Evolutionary conservation across 2,888 invertebrate genomes (phyloP), one percentile per base, ranked within the genome.

Genomic region (Spodoptera exigua): DNA sequence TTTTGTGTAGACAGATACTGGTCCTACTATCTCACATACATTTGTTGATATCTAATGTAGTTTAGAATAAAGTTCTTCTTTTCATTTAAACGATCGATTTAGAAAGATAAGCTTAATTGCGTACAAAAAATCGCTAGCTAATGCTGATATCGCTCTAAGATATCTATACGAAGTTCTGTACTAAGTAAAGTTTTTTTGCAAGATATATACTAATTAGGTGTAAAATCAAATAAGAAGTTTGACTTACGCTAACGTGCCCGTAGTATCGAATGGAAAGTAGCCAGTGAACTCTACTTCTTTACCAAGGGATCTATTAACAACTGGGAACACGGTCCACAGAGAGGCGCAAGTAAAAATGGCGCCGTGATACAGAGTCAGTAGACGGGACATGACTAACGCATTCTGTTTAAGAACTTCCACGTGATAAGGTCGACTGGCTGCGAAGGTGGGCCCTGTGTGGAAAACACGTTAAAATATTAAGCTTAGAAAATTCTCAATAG

Each of bases 241-340:
- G 1, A 85, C 92, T 89, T 79, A 92, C 92, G 67, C 48, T 11
- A 81, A 72, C 4, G 84, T 76, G 9, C 65, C 40, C 11, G 59
- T 80, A 1, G 87, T 89, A 56, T 89, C 85, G 58, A 91, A 90
- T 14, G 93, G 92, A 52, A 91, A 81, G 61, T 89, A 92, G 11
- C 85, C 90, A n/a, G 87, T 85, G 21, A 92, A 86, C 34, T 82
- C 65, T 2, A 86, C 86, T 13, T 85, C 76, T 52, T 81, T 76
- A 1, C 88, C 87, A 16, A 87, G 52, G 11, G 81, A 67, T 51
- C 76, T 84, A 47, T 89, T 90, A 7, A 89, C 80, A 12, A 90
- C 34, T 0, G 91, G 91, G 61, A 84, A 90, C 37, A 84, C 53
- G 1, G 79, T 70, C 86, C 88, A 90, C 34, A 89, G 67, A 0